A percentile compares a stretch with the other conserved stretches of the same genome.
Conservation (phyloP, 1,140 invertebrate genomes). For the Antheraea pernyi region DNA sequence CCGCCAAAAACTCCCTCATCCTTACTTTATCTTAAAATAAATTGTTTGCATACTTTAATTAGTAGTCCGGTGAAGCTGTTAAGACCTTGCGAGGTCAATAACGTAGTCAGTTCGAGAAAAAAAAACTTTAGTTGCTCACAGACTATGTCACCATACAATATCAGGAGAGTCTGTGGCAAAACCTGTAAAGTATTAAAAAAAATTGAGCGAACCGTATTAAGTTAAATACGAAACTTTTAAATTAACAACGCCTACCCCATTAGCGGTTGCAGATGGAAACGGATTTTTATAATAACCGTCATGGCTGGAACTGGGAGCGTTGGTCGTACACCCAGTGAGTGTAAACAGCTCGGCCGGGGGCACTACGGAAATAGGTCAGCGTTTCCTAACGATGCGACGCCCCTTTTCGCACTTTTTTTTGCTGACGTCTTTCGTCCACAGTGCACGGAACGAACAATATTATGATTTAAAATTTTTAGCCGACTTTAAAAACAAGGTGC, state of each 20-base stretch:
- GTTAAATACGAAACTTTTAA: constrained; percentile 4
- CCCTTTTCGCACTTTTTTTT: constrained; percentile 52
- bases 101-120: too few species aligned
- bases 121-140: too few species aligned
- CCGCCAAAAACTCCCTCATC: too few species aligned
- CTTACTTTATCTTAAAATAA: too few species aligned
- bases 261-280: constrained; percentile 8
- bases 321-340: background rate
- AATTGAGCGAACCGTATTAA: background rate
- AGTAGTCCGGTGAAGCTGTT: too few species aligned
- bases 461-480: background rate
- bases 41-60: too few species aligned
- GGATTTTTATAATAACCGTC: constrained; percentile 12
- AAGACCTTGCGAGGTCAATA: too few species aligned
- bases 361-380: constrained; percentile 48
- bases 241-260: constrained; percentile 7
- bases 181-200: too few species aligned
- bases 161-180: too few species aligned
- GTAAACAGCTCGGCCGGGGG: constrained; percentile 20
- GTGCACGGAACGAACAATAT: constrained; percentile 3
- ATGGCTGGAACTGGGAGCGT: background rate
- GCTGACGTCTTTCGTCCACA: constrained; percentile 23
- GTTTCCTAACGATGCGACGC: constrained; percentile 40
- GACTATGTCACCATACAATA: too few species aligned
- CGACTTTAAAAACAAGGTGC: too few species aligned